Conservation (phyloP, 2,113 vertebrate species). For the Platichthys stellatus region DNA sequence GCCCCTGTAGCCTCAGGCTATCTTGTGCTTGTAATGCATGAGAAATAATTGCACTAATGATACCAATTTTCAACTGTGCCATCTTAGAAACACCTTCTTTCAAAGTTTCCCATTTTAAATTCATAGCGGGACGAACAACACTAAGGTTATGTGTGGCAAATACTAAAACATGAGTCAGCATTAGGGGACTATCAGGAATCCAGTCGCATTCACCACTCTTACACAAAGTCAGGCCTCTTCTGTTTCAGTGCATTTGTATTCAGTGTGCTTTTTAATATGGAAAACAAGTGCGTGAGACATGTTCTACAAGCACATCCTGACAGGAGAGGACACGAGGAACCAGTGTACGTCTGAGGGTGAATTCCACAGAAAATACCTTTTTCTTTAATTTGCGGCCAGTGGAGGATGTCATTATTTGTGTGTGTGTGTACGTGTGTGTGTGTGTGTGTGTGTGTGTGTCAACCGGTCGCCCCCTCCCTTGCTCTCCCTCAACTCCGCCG, state of each 20-base stretch:
- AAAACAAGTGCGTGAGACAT: neutral
- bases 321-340: conserved; percentile 17
- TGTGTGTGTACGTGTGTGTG: neutral
- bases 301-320: conserved; percentile 10
- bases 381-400: conserved; percentile 43
- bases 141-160: conserved; percentile 30
- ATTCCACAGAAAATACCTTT: neutral
- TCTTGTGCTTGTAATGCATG: neutral
- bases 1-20: neutral
- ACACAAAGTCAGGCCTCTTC: conserved; percentile 10
- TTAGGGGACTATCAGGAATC: conserved; percentile 31
- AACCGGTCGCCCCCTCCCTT: conserved; percentile 57
- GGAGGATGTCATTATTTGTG: conserved; percentile 32
- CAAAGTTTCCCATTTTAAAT: conserved; percentile 11
- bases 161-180: conserved; percentile 58
- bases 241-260: neutral
- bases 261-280: conserved; percentile 15
- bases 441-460: conserved; percentile 44
- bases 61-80: neutral
- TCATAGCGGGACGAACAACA: conserved; percentile 11
- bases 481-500: conserved; percentile 52
- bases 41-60: conserved; percentile 18
- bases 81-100: conserved; percentile 15
- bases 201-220: conserved; percentile 32
- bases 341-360: neutral